These are phyloP conservation scores for Lasius fuliginosus DNA, from an alignment of 2,888 invertebrate species.

Conservation along the genomic window DNA sequence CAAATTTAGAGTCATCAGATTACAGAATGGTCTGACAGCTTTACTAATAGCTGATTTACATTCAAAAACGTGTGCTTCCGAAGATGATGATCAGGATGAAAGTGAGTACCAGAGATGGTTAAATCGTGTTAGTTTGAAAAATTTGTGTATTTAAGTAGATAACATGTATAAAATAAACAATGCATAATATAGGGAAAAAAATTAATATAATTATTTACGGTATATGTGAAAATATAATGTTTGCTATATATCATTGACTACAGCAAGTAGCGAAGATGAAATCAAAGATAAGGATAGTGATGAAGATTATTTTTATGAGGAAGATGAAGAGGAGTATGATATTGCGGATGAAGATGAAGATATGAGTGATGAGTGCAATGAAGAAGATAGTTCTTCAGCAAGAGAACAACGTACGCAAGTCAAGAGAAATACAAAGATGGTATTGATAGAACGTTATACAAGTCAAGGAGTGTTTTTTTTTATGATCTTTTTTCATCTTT, in stretches of 20 bases:
- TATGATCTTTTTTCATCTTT: not conserved
- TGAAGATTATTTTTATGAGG: conserved; percentile 67
- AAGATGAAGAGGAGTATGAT: conserved; percentile 57
- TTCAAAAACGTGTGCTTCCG: conserved; percentile 46
- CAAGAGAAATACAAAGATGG: conserved; percentile 77
- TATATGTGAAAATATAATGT: conserved; percentile 25
- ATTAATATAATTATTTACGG: not conserved
- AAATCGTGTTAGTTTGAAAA: not conserved
- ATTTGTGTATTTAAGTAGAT: not conserved
- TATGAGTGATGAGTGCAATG: not conserved
- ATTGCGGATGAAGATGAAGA: conserved; percentile 64
- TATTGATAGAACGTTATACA: not conserved
- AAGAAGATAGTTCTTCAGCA: conserved; percentile 28
- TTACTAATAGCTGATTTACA: conserved; percentile 91
- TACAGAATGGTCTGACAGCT: conserved; percentile 91
- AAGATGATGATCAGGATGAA: conserved; percentile 75
- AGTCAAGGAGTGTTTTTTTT: not conserved
- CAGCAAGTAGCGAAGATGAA: conserved; percentile 39
- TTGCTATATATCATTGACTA: conserved; percentile 21
- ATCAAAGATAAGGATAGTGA: conserved; percentile 70
- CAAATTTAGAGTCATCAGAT: conserved; percentile 88
- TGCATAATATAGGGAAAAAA: not conserved
- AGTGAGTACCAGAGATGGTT: conserved; percentile 78
- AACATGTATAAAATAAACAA: not conserved
- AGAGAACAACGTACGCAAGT: conserved; percentile 69